phyloP scores from a whole-genome alignment of 2,113 vertebrate species.

The Platichthys stellatus region DNA sequence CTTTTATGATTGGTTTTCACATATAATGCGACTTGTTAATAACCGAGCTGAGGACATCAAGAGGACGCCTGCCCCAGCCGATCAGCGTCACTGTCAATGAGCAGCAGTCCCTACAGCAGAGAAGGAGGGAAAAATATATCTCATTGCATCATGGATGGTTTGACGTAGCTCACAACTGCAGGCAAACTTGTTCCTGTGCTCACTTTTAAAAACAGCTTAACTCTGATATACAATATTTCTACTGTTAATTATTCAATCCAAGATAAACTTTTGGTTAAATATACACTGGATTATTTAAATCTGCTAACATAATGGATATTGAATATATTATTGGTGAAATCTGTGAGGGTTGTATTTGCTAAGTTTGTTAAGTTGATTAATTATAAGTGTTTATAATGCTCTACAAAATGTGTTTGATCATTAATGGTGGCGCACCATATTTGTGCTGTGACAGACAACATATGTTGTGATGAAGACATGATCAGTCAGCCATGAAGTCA shows the following conservation, averaged over 20 bases:
- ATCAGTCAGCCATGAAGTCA: not conserved
- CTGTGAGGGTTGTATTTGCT: not conserved
- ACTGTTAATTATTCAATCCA: not conserved
- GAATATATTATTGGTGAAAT: not conserved
- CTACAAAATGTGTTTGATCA: not conserved
- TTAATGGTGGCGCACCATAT: not conserved
- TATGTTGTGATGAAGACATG: not conserved
- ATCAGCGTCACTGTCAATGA: slow-evolving; percentile 73
- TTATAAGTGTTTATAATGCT: no score
- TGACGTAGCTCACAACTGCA: slow-evolving; percentile 21
- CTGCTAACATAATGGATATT: not conserved
- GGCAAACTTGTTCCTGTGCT: slow-evolving; percentile 14
- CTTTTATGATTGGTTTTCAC: slow-evolving; percentile 73
- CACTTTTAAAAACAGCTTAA: not conserved
- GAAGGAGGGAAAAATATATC: not conserved
- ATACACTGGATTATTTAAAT: not conserved
- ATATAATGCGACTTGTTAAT: slow-evolving; percentile 73
- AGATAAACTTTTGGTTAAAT: no score
- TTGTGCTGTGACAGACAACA: not conserved
- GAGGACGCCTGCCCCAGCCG: slow-evolving; percentile 70
- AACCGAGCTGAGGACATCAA: slow-evolving; percentile 72
- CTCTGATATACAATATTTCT: not conserved
- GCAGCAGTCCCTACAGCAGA: slow-evolving; percentile 43
- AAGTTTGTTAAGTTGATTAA: not conserved
- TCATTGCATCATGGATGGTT: slow-evolving; percentile 31